Percentiles rank a stretch among this genome's conserved stretches.
Conservation (phyloP, 2,113 vertebrate species). For the Nematolebias whitei region DNA sequence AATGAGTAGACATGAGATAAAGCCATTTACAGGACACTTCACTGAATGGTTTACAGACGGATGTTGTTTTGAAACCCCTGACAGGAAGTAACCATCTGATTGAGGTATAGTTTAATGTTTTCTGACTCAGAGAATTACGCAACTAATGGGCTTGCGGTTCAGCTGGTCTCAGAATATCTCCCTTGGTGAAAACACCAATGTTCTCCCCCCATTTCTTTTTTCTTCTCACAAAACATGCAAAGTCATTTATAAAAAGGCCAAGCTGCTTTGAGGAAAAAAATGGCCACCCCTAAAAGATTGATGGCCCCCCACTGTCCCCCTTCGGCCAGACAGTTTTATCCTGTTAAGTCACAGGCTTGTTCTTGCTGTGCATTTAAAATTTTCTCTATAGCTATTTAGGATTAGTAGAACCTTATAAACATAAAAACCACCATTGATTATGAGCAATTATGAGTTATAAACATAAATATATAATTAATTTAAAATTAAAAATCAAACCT, state of each 20-base stretch:
- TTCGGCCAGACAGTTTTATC: too few species aligned
- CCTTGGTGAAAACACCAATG: conserved; percentile 21
- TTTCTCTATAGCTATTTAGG: too few species aligned
- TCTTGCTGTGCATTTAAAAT: too few species aligned
- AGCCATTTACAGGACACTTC: background rate
- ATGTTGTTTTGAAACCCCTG: conserved; percentile 8
- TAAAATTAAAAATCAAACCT: too few species aligned
- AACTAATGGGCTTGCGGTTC: conserved; percentile 65
- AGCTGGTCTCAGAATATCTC: conserved; percentile 27
- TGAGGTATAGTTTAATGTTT: conserved; percentile 32
- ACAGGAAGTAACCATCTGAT: conserved; percentile 12
- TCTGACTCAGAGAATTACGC: conserved; percentile 26
- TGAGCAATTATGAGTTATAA: too few species aligned
- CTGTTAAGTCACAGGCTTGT: too few species aligned
- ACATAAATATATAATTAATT: too few species aligned
- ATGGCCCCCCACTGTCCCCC: too few species aligned
- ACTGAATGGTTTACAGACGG: conserved; percentile 6
- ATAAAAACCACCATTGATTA: too few species aligned
- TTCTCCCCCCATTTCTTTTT: conserved; percentile 2
- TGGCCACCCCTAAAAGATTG: too few species aligned
- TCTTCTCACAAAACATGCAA: conserved; percentile 9
- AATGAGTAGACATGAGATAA: background rate
- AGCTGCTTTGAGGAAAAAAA: background rate
- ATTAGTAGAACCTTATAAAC: too few species aligned
- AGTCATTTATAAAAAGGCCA: conserved; percentile 12